phyloP scores from a whole-genome alignment of 1,140 invertebrate species.

The Drosophila parvula region DNA sequence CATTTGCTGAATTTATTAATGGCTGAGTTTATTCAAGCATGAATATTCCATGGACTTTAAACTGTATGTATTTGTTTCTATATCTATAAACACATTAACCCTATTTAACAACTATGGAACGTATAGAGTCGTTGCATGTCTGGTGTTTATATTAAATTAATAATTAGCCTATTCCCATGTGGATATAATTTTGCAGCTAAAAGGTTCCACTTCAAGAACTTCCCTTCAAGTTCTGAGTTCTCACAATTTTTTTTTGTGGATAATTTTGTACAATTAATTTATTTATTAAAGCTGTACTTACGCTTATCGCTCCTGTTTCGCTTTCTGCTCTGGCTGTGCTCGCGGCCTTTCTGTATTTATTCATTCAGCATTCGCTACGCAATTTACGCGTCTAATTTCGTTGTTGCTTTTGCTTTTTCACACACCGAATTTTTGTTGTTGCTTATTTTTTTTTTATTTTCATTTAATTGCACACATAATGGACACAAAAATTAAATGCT shows the following conservation, averaged over 20 bases:
- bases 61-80: too few species aligned
- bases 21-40: not conserved
- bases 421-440: slow-evolving; percentile 61
- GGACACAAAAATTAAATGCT: slow-evolving; percentile 63
- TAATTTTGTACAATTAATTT: slow-evolving; percentile 11
- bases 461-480: slow-evolving; percentile 75
- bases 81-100: too few species aligned
- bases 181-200: not conserved
- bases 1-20: slow-evolving; percentile 3
- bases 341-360: slow-evolving; percentile 38
- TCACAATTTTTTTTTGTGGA: not conserved
- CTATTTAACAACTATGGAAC: too few species aligned
- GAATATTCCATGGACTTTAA: not conserved
- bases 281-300: slow-evolving; percentile 61
- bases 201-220: slow-evolving; percentile 6
- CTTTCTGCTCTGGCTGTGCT: slow-evolving; percentile 24
- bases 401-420: slow-evolving; percentile 62
- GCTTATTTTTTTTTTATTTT: slow-evolving; percentile 58
- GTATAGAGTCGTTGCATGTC: too few species aligned
- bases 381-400: slow-evolving; percentile 76
- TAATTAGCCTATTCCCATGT: not conserved
- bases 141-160: not conserved
- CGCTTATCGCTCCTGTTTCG: slow-evolving; percentile 59
- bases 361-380: slow-evolving; percentile 79
- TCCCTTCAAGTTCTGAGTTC: not conserved